Percentiles rank a stretch among this genome's conserved stretches.
phyloP scores from a whole-genome alignment of 2,888 invertebrate genomes.

The Metopia argyrocephala region DNA sequence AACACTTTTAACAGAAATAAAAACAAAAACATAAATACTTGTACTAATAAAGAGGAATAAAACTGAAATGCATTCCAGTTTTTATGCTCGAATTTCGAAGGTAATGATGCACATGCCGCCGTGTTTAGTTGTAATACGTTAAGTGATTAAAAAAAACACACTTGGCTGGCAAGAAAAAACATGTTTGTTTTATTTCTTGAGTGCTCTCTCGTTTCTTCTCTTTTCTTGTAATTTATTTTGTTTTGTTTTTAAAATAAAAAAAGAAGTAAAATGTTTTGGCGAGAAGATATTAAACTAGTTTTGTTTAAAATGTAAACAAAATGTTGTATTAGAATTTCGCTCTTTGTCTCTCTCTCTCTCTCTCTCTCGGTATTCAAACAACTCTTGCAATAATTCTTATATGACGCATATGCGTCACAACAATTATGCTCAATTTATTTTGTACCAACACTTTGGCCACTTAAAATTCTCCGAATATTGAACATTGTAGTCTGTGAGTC shows the following conservation, averaged over 20 bases:
- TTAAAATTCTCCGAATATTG: not conserved
- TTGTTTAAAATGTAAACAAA: not conserved
- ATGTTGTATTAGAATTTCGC: not conserved
- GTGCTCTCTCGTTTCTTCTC: not conserved
- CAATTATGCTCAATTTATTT: not conserved
- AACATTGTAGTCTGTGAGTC: too few relatives aligned
- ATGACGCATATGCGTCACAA: slow-evolving; percentile 55
- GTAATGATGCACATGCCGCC: slow-evolving; percentile 60
- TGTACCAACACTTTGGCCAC: not conserved
- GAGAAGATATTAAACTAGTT: not conserved
- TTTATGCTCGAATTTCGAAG: slow-evolving; percentile 55
- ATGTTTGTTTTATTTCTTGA: slow-evolving; percentile 22
- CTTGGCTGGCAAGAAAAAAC: slow-evolving; percentile 18
- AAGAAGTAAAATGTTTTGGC: not conserved
- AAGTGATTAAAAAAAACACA: slow-evolving; percentile 12
- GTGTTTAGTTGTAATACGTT: slow-evolving; percentile 29
- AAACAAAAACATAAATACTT: slow-evolving; percentile 10
- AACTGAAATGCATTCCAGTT: slow-evolving; percentile 21
- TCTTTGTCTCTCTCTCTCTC: not conserved
- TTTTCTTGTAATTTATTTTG: not conserved
- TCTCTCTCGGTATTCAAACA: not conserved
- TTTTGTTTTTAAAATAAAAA: slow-evolving; percentile 9
- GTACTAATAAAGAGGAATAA: too few relatives aligned
- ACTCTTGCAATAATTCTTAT: slow-evolving; percentile 8
- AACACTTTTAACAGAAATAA: too few relatives aligned